Evolutionary conservation across 2,888 invertebrate species (phyloP), one percentile per base, ranked within the genome.

Genomic region (Pyrochroa serraticornis): DNA sequence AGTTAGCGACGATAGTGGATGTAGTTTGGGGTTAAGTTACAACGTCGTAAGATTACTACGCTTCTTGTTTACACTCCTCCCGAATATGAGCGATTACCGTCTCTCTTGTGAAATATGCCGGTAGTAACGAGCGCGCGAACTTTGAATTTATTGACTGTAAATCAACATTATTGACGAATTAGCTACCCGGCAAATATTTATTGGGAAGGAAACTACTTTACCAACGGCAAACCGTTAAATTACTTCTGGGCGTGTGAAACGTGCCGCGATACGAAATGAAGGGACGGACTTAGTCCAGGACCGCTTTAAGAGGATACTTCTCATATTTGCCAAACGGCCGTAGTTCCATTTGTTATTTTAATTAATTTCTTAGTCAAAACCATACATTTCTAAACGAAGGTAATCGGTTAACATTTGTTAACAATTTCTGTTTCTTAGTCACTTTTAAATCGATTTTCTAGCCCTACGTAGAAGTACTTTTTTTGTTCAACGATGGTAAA

Each of bases 1-100:
- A 60, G 58, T 60, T 52, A 46, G 62, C 63, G 65, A 67, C 58
- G 60, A 60, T 64, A 65, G 63, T 62, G 60, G 65, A 62, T 58
- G 65, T 58, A 65, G 62, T 61, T 57, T 62, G 61, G 62, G 67
- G 62, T 64, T 50, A 64, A 54, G 53, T 64, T 64, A 63, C 63
- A 55, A 45, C 51, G 51, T 51, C 49, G 51, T 57, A 57, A 57
- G 57, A 57, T 56, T 57, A 57, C 51, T 46, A 44, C 55, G 50
- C 57, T 51, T 51, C 51, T 51, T 50, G 57, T 57, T 57, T 51
- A 57, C 49, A 55, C 48, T 22, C 22, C 2, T 22, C 22, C 48
- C 48, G 48, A 55, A 48, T 55, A 43, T 55, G 48, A 55, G 54
- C 54, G 54, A 53, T 53, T 53, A 53, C 53, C 36, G 53, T 41